Conservation (phyloP, 2,797 vertebrate genomes). For the Prionace glauca region DNA sequence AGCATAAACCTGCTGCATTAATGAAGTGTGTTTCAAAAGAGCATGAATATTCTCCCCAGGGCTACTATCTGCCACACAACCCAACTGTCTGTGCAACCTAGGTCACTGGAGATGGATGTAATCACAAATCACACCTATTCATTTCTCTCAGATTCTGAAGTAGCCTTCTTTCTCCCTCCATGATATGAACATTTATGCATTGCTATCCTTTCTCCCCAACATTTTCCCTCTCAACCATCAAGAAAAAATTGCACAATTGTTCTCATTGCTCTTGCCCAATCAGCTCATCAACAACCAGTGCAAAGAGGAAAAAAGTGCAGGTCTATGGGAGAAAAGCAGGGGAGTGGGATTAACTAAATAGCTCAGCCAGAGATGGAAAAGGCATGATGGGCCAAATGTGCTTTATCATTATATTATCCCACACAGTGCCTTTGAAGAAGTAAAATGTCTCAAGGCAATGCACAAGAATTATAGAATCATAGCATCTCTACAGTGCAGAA, state of each 20-base stretch:
- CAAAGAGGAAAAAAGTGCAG: background rate
- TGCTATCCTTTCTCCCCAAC: too few relatives aligned
- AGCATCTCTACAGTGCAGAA: too few relatives aligned
- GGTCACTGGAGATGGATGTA: background rate
- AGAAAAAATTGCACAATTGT: background rate
- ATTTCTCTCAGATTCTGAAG: too few relatives aligned
- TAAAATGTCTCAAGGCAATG: too few relatives aligned
- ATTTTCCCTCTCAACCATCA: background rate
- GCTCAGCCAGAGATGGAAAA: background rate
- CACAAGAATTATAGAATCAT: too few relatives aligned
- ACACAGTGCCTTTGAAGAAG: too few relatives aligned
- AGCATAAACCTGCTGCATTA: slow-evolving; percentile 23
- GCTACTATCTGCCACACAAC: slow-evolving; percentile 5
- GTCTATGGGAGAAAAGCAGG: background rate
- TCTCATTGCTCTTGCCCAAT: background rate
- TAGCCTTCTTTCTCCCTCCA: background rate
- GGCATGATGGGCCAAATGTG: background rate
- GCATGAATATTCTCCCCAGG: background rate
- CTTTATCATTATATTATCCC: too few relatives aligned
- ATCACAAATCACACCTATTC: background rate
- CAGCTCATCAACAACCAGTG: background rate
- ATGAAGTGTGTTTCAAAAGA: slow-evolving; percentile 18
- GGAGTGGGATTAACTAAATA: background rate
- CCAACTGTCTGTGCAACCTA: background rate
- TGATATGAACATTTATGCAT: background rate